Base-by-base conservation (phyloP, 2,888 invertebrate species). In the Philereme transversata region DNA sequence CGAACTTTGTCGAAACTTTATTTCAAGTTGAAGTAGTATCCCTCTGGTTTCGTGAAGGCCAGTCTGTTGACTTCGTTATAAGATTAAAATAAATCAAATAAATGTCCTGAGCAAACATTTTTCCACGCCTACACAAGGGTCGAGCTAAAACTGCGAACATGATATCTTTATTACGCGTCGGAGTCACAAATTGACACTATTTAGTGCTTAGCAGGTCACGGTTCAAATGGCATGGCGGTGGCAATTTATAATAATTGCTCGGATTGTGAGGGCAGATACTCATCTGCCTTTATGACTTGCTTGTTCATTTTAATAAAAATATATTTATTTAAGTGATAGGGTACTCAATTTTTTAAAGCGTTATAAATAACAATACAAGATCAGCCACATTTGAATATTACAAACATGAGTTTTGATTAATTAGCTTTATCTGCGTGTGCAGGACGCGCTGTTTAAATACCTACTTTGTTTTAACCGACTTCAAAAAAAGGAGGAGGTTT, bases 191-290 rank as follows among this genome's bases (percentile, higher is more conserved):
- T 63, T 69, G 69, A 65, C 68, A 69, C 69, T 68, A 67, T 70
- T 70, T 67, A 63, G 67, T 58, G 64, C 49, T 59, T 62, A 56
- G 52, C 62, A 63, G 69, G 64, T 69, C 69, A 64, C 66, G 59
- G 69, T 64, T 69, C 69, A 71, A 65, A 64, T 63, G 61, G 63
- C 59, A 44, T 59, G 57, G 50, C 59, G 56, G 51, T 45, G 64
- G 52, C 68, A 65, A 65, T 75, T 73, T 69, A 69, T 69, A 70
- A 67, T 75, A 79, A 76, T 78, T 77, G 76, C 67, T 51, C 49
- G 57, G 71, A 68, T 77, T 70, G 69, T 55, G 57, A 68, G 72
- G 66, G 53, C 71, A 53, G 57, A 71, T 73, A 70, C 70, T 70
- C 70, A 74, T 74, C 72, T 69, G 64, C 65, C 67, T 67, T 56